phyloP scores from a whole-genome alignment of 2,113 vertebrate species.

The Ammospiza caudacuta region DNA sequence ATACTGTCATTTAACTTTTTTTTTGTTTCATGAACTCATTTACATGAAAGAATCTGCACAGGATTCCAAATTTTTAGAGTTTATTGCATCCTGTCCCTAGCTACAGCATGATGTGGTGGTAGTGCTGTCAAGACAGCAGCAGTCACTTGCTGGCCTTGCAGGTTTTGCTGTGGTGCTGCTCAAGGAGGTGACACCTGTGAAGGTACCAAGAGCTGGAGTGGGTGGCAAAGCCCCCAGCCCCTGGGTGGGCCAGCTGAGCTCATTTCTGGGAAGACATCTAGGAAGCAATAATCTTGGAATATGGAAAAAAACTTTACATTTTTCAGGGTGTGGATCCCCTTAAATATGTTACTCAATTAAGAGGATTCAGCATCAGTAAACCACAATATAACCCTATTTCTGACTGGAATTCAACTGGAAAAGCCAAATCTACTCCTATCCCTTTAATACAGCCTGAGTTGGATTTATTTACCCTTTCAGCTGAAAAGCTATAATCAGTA shows the following conservation, averaged over 20 bases:
- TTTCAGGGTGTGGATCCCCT: neutral
- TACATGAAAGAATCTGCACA: neutral
- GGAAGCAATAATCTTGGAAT: neutral
- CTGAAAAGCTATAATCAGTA: neutral
- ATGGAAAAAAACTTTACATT: neutral
- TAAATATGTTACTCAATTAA: neutral
- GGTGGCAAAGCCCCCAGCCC: neutral
- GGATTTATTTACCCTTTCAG: neutral
- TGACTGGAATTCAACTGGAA: neutral
- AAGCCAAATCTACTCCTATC: neutral
- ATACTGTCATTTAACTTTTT: neutral
- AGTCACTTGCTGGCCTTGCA: neutral
- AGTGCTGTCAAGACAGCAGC: neutral
- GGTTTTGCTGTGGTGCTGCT: neutral
- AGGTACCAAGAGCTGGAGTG: neutral
- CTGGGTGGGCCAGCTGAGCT: neutral
- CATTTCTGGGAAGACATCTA: neutral
- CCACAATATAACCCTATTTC: neutral
- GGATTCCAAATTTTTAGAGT: accelerated
- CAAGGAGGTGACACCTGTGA: neutral
- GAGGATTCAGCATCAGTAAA: neutral
- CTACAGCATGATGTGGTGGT: neutral
- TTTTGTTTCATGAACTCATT: neutral
- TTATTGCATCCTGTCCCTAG: neutral
- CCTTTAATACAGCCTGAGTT: neutral